Conservation (phyloP, 1,140 invertebrate species). For the Listronotus bonariensis region DNA sequence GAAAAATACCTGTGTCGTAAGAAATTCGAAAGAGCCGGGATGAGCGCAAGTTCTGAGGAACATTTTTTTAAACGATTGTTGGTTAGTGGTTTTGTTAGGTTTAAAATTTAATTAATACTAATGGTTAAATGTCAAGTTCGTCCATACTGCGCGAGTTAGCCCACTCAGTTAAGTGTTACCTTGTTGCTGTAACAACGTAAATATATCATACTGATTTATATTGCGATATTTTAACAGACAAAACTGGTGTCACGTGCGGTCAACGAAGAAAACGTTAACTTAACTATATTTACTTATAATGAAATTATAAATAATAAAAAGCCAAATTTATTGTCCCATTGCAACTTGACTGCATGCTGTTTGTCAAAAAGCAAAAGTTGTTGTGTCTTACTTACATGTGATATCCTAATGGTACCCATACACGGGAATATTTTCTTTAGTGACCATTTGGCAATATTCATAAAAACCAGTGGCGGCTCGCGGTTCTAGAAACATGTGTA, state of each 20-base stretch:
- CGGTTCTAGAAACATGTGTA: too few species aligned
- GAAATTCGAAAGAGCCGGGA: too few species aligned
- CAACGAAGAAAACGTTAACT: constrained; percentile 4
- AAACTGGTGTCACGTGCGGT: constrained; percentile 1
- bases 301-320: constrained; percentile 11
- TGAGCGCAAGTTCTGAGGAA: too few species aligned
- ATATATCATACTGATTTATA: constrained; percentile 7
- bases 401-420: neutral
- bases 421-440: neutral
- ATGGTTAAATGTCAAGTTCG: neutral
- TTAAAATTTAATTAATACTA: too few species aligned
- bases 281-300: constrained; percentile 8
- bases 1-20: too few species aligned
- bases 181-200: neutral
- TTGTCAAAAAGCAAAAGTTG: constrained; percentile 13
- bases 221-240: neutral
- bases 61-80: too few species aligned
- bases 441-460: too few species aligned
- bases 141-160: neutral
- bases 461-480: too few species aligned
- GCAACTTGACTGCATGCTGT: neutral
- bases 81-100: too few species aligned
- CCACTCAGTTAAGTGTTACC: neutral
- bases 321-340: constrained; percentile 6
- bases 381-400: constrained; percentile 1